phyloP scores from a whole-genome alignment of 2,113 vertebrate genomes.

The Isichthys henryi region DNA sequence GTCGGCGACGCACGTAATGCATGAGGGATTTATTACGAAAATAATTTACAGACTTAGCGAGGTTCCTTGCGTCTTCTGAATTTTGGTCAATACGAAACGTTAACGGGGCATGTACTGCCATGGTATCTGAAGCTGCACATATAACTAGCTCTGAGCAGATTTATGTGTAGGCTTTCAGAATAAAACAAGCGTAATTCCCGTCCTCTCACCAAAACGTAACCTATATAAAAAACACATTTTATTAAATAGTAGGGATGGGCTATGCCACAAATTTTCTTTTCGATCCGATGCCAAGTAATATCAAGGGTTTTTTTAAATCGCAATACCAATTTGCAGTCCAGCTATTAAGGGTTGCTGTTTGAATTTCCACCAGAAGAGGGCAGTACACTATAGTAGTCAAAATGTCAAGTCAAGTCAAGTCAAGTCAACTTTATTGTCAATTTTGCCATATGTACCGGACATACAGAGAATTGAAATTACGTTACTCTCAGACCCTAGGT shows the following conservation, averaged over 20 bases:
- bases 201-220: background rate
- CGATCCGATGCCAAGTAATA: background rate
- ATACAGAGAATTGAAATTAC: no score
- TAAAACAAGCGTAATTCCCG: background rate
- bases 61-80: background rate
- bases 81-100: background rate
- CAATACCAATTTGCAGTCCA: background rate
- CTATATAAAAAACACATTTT: background rate
- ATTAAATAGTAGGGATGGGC: background rate
- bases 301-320: background rate
- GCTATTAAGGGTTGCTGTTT: background rate
- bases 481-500: no score
- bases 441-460: no score
- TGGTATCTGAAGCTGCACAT: background rate
- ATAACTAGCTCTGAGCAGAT: background rate
- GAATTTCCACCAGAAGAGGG: background rate
- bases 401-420: no score
- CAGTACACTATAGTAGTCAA: background rate
- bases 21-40: background rate
- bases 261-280: background rate
- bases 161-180: background rate
- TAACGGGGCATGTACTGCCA: background rate
- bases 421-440: no score
- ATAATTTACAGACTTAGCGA: background rate
- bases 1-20: background rate